Evolutionary conservation across 1,140 invertebrate species (phyloP).

Genomic region (Aphelenchoides besseyi): DNA sequence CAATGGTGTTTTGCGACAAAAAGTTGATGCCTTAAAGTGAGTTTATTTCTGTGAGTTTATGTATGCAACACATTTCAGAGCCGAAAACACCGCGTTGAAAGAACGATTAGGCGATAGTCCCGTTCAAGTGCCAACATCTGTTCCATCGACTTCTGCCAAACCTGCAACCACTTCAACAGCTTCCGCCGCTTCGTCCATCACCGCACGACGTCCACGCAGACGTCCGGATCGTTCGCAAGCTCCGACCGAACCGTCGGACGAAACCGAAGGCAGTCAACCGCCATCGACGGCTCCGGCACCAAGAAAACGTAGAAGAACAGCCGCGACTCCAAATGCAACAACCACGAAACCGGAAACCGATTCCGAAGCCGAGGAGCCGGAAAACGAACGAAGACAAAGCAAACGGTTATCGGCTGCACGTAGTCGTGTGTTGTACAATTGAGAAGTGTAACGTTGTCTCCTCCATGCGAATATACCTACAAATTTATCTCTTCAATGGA

Average conservation of each 20-base stretch:
- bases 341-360: conserved; percentile 11
- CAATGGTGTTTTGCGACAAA: not conserved
- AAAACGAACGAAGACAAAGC: conserved; percentile 13
- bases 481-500: too few species aligned
- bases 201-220: conserved; percentile 1
- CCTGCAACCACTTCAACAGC: not conserved
- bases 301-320: conserved; percentile 1
- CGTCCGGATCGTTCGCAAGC: not conserved
- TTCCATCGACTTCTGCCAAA: not conserved
- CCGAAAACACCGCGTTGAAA: not conserved
- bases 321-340: not conserved
- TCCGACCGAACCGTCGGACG: not conserved
- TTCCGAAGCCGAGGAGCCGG: not conserved
- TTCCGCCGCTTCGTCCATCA: not conserved
- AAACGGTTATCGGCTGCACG: conserved; percentile 6
- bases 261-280: not conserved
- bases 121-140: not conserved
- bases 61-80: too few species aligned
- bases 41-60: not conserved
- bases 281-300: conserved; percentile 5
- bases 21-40: conserved; percentile 13
- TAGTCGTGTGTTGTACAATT: not conserved
- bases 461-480: not conserved
- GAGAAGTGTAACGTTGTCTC: not conserved
- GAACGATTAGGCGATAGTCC: conserved; percentile 3